phyloP scores from a whole-genome alignment of 2,797 vertebrate genomes.

The Rhabdophis nuchalis region DNA sequence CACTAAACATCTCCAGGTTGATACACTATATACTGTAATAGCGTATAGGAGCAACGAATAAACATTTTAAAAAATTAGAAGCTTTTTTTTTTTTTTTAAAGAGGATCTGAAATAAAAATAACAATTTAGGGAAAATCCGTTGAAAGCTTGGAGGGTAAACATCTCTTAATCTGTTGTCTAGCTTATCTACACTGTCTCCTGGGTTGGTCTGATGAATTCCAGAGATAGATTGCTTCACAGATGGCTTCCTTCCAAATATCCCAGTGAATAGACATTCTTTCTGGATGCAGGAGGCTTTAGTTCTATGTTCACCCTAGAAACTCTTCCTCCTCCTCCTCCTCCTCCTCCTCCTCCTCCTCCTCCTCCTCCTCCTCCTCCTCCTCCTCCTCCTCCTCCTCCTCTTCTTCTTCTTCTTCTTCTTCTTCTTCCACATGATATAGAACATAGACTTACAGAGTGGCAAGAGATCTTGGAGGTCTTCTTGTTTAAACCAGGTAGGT shows the following conservation, averaged over 20 bases:
- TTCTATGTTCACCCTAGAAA: not conserved
- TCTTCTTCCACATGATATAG: too few relatives aligned
- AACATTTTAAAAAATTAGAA: not conserved
- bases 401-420: too few relatives aligned
- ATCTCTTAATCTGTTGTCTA: not conserved
- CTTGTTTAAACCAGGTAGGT: too few relatives aligned
- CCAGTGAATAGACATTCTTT: not conserved
- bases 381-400: too few relatives aligned
- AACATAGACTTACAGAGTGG: too few relatives aligned
- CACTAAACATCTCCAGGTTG: not conserved
- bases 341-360: too few relatives aligned
- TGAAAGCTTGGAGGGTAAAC: not conserved
- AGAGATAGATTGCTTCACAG: not conserved
- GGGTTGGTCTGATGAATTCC: not conserved
- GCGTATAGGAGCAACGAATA: not conserved
- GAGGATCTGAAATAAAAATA: not conserved
- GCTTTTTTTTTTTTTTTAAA: not conserved
- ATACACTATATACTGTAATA: not conserved
- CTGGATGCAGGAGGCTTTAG: not conserved
- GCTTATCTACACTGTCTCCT: not conserved
- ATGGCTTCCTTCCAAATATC: not conserved
- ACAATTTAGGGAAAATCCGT: not conserved
- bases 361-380: too few relatives aligned
- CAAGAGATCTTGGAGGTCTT: too few relatives aligned
- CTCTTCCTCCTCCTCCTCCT: too few relatives aligned